Evolutionary conservation across 30 jellyfish, hydroid and myxozoan species (phyloP), one percentile per base, ranked within the genome.

Genomic region (Haliclystus octoradiatus): DNA sequence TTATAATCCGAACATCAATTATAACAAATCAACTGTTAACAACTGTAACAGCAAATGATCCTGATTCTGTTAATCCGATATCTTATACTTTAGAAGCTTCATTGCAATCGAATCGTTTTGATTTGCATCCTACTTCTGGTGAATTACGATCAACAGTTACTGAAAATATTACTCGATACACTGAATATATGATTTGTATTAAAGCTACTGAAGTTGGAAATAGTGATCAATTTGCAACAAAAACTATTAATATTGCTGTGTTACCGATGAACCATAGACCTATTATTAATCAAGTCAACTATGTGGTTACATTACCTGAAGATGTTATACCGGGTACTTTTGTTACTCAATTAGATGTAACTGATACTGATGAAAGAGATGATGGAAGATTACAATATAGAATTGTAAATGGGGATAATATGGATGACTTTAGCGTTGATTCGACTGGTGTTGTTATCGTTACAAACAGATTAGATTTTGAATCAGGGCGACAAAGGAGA

Each of bases 361-460:
- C 9, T 19, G 86, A 75, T 63, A 28, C 2, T 2, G 86, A 75
- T 32, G 7, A 24, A 0, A 64, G 63, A 4, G 73, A 29, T 1
- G 65, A 63, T 47, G 22, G 63, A 4, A 22, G 31, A 26, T 3
- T 75, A 4, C 32, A 4, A 0, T 75, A 75, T 32, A 28, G 28
- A 40, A 75, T 75, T 22, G 33, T 30, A 2, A 23, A 66, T 31
- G 86, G 83, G 31, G 50, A 65, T 46, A 2, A 34, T 34, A 50
- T 63, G 34, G 26, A 63, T 34, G 75, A 72, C 28, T 73, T 73
- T 63, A 33, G 22, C 25, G 32, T 75, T 22, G 50, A 75, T 49
- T 3, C 70, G 19, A 31, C 28, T 26, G 86, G 86, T 26, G 83
- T 28, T 12, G 51, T 75, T 26, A 82, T 79, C 14, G 52, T 75